Conservation (phyloP, 2,797 vertebrate species). For the Malurus splendens region DNA sequence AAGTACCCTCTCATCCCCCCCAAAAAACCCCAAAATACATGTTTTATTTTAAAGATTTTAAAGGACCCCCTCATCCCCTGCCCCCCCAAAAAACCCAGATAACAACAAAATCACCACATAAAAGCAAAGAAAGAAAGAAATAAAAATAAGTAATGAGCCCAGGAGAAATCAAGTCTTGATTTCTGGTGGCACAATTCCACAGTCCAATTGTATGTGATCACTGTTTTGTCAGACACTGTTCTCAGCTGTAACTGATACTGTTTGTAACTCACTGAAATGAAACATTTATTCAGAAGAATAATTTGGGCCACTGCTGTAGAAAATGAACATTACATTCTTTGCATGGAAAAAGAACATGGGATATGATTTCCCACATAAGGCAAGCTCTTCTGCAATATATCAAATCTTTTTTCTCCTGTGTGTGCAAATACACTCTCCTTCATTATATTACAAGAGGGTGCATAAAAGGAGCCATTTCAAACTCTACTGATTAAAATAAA, state of each 20-base stretch:
- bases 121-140: not conserved
- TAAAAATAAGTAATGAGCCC: not conserved
- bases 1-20: not conserved
- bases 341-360: slow-evolving; percentile 35
- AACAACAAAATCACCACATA: not conserved
- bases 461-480: slow-evolving; percentile 57
- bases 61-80: not conserved
- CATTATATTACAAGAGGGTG: slow-evolving; percentile 48
- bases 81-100: too few relatives aligned
- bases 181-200: not conserved
- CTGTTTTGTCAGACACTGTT: slow-evolving; percentile 2
- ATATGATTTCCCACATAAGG: slow-evolving; percentile 58
- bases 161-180: not conserved
- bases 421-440: slow-evolving; percentile 55
- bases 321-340: slow-evolving; percentile 61
- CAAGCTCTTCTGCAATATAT: slow-evolving; percentile 51
- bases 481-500: slow-evolving; percentile 74
- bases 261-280: slow-evolving; percentile 41
- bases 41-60: not conserved
- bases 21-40: not conserved
- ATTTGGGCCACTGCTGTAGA: slow-evolving; percentile 43
- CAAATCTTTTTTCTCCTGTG: slow-evolving; percentile 42
- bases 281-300: slow-evolving; percentile 56
- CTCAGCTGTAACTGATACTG: slow-evolving; percentile 13
- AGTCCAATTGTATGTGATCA: not conserved